Evolutionary conservation across 2,113 vertebrate genomes (phyloP), one percentile per base, ranked within the genome.

Genomic region (Indri indri): DNA sequence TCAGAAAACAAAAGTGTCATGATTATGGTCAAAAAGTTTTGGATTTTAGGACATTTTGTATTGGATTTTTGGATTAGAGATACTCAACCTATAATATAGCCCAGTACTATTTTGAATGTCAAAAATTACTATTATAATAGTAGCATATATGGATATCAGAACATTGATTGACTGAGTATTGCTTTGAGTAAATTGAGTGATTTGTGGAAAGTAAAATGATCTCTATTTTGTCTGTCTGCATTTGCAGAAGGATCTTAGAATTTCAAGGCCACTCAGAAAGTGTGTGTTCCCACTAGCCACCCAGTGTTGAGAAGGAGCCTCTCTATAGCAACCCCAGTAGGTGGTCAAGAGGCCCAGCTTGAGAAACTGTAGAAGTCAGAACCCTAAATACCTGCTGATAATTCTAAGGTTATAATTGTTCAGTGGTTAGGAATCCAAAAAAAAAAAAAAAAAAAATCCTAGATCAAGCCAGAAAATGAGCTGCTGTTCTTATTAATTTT

Each of bases 171-270:
- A 70, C 25, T 71, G n/a, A 40, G 5, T 34, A 79, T 57, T 87
- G 8, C 47, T 88, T 92, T 90, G 52, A 85, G 70, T 80, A 91
- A 66, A 66, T 59, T 83, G 54, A 83, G 20, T 94, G 77, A 50
- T 94, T 90, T 71, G 34, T 96, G 61, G 71, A 88, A 89, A 96
- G 30, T 83, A 91, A 95, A 76, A 84, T 59, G 73, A 37, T 91
- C 30, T 91, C 22, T 79, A 1, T 94, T 96, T 90, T 90, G 70
- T 71, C 47, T 79, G 17, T 73, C 63, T 66, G 32, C 88, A 88
- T 89, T 94, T 85, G 30, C 61, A 54, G 50, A 71, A 17, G 17
- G 80, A 12, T 76, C 37, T 3, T 68, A 42, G 71, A 37, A 57
- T 63, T 61, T 80, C 12, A 42, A 30, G 37, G 14, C 37, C 8